phyloP scores from a whole-genome alignment of 2,888 invertebrate species.

The Eupeodes latifasciatus region DNA sequence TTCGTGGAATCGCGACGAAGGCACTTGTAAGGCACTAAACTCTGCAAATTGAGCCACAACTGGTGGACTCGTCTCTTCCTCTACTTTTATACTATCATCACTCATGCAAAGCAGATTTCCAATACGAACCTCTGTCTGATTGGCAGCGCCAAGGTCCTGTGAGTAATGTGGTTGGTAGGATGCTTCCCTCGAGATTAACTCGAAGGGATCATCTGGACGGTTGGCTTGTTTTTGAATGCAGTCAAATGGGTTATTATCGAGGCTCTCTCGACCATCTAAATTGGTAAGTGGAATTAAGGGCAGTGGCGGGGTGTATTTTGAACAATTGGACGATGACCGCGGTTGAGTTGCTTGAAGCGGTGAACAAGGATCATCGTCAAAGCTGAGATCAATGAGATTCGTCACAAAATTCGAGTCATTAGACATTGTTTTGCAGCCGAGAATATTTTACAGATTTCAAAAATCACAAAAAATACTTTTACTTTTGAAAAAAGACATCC shows the following conservation, averaged over 20 bases:
- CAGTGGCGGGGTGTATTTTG: constrained; percentile 27
- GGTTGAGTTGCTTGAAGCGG: constrained; percentile 16
- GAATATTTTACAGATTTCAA: neutral
- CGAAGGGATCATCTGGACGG: constrained; percentile 79
- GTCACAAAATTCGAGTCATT: constrained; percentile 46
- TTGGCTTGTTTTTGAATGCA: constrained; percentile 77
- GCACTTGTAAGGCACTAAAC: constrained; percentile 56
- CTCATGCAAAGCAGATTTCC: constrained; percentile 64
- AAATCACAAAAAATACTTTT: neutral
- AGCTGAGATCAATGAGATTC: constrained; percentile 78
- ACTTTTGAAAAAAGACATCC: neutral
- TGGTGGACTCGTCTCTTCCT: constrained; percentile 20
- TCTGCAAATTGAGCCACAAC: neutral
- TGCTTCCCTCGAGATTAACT: constrained; percentile 78
- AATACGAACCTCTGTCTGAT: constrained; percentile 52
- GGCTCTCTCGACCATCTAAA: constrained; percentile 69
- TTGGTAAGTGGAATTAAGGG: constrained; percentile 49
- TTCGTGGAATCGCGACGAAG: constrained; percentile 55
- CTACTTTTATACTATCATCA: constrained; percentile 63
- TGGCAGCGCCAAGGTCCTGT: constrained; percentile 4
- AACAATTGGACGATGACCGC: constrained; percentile 20
- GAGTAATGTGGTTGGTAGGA: constrained; percentile 62
- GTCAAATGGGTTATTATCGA: constrained; percentile 80
- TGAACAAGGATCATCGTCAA: constrained; percentile 71
- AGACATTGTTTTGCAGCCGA: constrained; percentile 42